Base-by-base conservation (phyloP, 92 coral and sea anemone genomes). In the Phenganax stokvisi region DNA sequence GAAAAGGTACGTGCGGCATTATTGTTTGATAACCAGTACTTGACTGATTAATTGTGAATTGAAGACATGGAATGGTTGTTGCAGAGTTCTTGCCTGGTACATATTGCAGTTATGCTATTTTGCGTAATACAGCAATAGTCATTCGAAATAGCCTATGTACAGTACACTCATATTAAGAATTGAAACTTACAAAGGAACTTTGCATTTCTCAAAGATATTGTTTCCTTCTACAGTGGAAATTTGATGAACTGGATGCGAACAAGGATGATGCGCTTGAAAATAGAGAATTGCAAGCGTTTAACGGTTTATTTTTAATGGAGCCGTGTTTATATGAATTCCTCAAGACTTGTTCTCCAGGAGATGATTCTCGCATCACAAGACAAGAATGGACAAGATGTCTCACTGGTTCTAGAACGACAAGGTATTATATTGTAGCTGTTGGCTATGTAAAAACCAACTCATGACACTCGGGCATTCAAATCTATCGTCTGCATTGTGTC, bases 1-100 rank as follows among this genome's bases (percentile, higher is more conserved):
- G 31, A 85, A 51, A 87, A 66, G 86, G 97, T 89, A 76, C 77
- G 84, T 57, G 3, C 54, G 58, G 25, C 59, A 58, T 57, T 6
- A 54, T 27, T 9, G 25, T 55, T 64, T 27, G 57, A 37, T 25
- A 47, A 0, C 51, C 60, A 64, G 37, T 82, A 37, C 2, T 1
- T 37, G 47, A 2, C 47, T 37, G 5, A 37, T 37, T 37, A 37
- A 37, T 37, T 37, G 47, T 37, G 47, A 37, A 37, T 37, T 37
- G 5, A 37, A 20, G 25, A 20, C 25, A 20, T 20, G 25, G 25
- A 20, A 37, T 37, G 47, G 47, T 37, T 37, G 47, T 37, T 37
- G 47, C 47, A 37, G 47, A 37, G 47, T 37, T 37, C 47, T 37
- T 37, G 5, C 5, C 47, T 37, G 2, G 47, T 37, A 37, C 47